phyloP scores from a whole-genome alignment of 2,797 vertebrate species.

The Sebastes oblongus region DNA sequence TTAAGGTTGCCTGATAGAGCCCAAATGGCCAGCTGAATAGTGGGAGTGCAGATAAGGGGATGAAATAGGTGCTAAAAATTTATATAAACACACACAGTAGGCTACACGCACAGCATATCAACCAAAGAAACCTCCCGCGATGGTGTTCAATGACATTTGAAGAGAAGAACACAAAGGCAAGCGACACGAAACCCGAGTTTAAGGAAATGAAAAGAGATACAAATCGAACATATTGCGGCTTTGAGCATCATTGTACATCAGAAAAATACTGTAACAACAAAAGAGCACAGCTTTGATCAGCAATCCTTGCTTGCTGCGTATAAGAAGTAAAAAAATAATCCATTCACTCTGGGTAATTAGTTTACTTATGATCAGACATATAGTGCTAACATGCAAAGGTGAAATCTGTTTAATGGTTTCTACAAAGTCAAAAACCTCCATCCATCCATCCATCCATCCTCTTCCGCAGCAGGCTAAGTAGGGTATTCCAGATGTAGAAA shows the following conservation, averaged over 20 bases:
- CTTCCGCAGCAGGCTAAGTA: neutral
- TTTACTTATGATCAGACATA: neutral
- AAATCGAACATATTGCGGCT: constrained; percentile 10
- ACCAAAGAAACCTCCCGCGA: neutral
- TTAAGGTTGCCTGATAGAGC: constrained; percentile 43
- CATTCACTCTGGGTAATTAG: neutral
- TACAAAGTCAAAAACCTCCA: neutral
- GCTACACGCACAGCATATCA: neutral
- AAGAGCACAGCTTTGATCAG: neutral
- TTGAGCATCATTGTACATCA: neutral
- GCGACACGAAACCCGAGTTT: neutral
- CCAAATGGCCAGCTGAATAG: constrained; percentile 54
- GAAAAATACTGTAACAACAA: neutral
- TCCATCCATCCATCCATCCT: neutral
- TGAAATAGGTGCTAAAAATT: constrained; percentile 30
- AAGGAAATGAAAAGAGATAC: constrained; percentile 52
- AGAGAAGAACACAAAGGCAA: neutral
- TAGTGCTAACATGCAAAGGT: neutral
- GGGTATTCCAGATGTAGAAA: neutral
- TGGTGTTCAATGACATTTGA: constrained; percentile 6
- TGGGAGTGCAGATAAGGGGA: constrained; percentile 34
- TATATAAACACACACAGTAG: constrained; percentile 41
- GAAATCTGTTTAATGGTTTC: neutral
- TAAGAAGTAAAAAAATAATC: neutral
- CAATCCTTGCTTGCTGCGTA: neutral